Percentiles rank a stretch among this genome's conserved stretches.
These are phyloP conservation scores for Acronicta psi DNA, from an alignment of 2,888 invertebrate genomes.

Conservation along the genomic window DNA sequence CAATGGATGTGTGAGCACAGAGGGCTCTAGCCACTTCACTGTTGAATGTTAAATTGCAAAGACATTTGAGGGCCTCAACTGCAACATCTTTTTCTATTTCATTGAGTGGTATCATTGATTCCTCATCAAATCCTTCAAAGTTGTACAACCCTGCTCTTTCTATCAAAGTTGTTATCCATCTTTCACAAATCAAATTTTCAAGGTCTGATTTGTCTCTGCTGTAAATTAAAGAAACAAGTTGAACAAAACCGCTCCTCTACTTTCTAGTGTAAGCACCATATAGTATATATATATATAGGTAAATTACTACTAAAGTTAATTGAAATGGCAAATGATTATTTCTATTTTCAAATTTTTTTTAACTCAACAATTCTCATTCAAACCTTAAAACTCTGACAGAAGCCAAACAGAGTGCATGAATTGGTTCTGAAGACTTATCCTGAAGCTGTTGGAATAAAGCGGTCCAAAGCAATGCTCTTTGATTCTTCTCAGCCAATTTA, in stretches of 20 bases:
- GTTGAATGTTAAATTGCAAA: constrained; percentile 96
- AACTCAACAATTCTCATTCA: no score
- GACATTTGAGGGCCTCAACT: constrained; percentile 95
- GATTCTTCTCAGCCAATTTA: constrained; percentile 87
- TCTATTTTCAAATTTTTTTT: no score
- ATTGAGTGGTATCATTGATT: constrained; percentile 70
- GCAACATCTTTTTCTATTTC: constrained; percentile 87
- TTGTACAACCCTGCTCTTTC: constrained; percentile 90
- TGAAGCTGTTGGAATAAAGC: constrained; percentile 89
- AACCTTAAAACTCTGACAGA: constrained; percentile 92
- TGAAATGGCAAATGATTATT: no score
- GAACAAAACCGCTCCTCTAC: no score
- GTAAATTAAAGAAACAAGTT: constrained; percentile 58
- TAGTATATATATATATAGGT: no score
- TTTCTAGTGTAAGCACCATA: no score
- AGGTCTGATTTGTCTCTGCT: constrained; percentile 94
- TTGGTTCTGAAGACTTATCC: constrained; percentile 76
- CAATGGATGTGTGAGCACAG: constrained; percentile 89
- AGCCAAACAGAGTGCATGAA: constrained; percentile 89
- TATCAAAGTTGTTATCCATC: constrained; percentile 91
- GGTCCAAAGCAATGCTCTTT: constrained; percentile 90
- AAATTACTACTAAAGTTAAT: no score
- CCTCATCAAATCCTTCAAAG: constrained; percentile 75
- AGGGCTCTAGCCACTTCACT: constrained; percentile 79
- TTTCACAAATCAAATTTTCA: constrained; percentile 91